Conservation (phyloP, 2,888 invertebrate species). For the Cryptosula pallasiana region DNA sequence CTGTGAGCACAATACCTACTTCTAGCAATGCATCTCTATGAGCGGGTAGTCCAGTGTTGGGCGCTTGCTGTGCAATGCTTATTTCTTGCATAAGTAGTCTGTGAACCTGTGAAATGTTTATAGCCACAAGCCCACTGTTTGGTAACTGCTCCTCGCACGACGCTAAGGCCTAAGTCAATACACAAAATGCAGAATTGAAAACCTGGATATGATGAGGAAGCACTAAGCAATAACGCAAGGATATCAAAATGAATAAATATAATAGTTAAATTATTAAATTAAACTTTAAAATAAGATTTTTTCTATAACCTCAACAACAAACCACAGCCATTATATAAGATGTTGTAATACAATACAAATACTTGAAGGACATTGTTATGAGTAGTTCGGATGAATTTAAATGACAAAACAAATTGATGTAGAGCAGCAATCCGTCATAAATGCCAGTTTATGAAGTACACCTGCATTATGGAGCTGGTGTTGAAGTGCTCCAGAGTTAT, state of each 20-base stretch:
- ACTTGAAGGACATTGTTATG: no score
- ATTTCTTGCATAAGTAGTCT: conserved; percentile 6
- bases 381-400: no score
- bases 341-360: no score
- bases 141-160: conserved; percentile 16
- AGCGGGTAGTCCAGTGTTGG: neutral
- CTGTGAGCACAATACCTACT: no score
- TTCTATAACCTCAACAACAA: no score
- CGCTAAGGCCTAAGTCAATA: neutral
- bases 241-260: no score
- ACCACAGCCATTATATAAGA: no score
- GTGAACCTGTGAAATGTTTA: conserved; percentile 18
- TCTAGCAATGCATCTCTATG: neutral
- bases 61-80: neutral
- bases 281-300: no score
- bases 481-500: conserved; percentile 19
- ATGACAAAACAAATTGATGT: neutral
- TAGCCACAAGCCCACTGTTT: neutral
- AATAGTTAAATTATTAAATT: no score
- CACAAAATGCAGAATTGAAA: neutral
- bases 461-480: conserved; percentile 15
- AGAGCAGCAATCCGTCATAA: neutral
- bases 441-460: neutral
- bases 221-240: no score
- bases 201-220: no score